A percentile compares a stretch with the other conserved stretches of the same genome.
Evolutionary conservation across 1,140 invertebrate species (phyloP).

Genomic region (Papilio polytes): DNA sequence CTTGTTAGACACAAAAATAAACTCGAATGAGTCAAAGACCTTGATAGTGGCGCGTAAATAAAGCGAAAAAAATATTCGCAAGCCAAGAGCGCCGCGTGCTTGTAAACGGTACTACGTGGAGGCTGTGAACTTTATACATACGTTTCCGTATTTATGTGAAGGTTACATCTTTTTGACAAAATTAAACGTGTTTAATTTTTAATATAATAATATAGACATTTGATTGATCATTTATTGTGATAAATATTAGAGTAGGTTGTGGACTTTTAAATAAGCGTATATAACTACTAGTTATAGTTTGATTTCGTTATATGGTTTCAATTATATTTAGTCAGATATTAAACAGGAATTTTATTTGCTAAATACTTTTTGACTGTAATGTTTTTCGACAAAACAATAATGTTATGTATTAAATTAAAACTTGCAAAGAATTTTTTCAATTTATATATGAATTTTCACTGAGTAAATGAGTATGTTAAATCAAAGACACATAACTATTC

Average conservation of each 20-base stretch:
- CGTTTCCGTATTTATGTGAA: constrained; percentile 27
- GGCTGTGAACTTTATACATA: constrained; percentile 38
- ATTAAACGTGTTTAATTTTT: constrained; percentile 22
- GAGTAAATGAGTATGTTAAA: too few relatives aligned
- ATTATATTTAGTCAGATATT: too few relatives aligned
- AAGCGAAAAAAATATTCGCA: constrained; percentile 54
- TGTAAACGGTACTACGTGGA: constrained; percentile 35
- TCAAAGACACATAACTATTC: not conserved
- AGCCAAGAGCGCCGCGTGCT: constrained; percentile 30
- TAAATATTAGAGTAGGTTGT: not conserved
- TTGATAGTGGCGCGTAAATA: constrained; percentile 69
- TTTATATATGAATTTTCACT: too few relatives aligned
- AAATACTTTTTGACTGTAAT: too few relatives aligned
- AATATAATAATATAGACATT: not conserved
- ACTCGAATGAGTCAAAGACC: constrained; percentile 74
- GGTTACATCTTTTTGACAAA: constrained; percentile 14
- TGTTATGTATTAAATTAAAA: too few relatives aligned
- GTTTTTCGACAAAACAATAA: too few relatives aligned
- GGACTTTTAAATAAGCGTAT: not conserved
- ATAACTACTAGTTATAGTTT: not conserved
- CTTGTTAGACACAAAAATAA: constrained; percentile 61
- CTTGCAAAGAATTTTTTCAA: too few relatives aligned
- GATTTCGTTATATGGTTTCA: not conserved
- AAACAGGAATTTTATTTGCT: too few relatives aligned
- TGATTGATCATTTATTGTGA: not conserved